Percentiles rank a stretch among this genome's conserved stretches.
Conservation (phyloP, 2,797 vertebrate species). For the Micropoecilia bifurca region DNA sequence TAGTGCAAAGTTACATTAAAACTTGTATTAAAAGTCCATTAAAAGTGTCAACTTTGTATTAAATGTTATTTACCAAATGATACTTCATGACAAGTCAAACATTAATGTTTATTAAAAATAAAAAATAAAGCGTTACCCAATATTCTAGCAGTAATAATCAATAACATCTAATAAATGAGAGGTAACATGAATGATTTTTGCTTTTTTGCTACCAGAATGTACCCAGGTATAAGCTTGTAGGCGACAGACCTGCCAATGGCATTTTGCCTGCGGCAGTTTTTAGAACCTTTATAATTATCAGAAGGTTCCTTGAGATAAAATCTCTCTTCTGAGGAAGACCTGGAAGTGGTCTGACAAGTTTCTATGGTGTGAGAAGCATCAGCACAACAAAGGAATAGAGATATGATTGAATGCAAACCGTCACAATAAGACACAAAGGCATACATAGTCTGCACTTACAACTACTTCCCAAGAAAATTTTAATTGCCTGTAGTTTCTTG, state of each 20-base stretch:
- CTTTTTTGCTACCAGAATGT: not conserved
- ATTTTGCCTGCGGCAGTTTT: not conserved
- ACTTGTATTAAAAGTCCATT: too few relatives aligned
- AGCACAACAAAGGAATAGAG: not conserved
- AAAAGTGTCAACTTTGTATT: too few relatives aligned
- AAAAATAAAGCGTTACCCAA: too few relatives aligned
- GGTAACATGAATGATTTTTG: not conserved
- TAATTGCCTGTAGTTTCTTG: not conserved
- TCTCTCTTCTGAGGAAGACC: not conserved
- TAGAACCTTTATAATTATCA: not conserved
- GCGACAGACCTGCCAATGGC: not conserved
- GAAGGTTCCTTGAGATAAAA: not conserved
- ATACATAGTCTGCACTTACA: not conserved
- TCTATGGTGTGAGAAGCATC: not conserved
- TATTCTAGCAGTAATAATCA: not conserved
- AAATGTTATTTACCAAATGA: too few relatives aligned
- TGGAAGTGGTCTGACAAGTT: not conserved
- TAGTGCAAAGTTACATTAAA: too few relatives aligned
- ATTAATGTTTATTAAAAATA: too few relatives aligned
- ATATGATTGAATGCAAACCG: accelerated
- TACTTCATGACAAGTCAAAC: too few relatives aligned
- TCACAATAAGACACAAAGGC: not conserved
- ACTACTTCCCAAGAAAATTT: not conserved
- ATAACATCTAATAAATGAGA: not conserved
- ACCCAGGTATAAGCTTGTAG: not conserved